phyloP scores from a whole-genome alignment of 2,888 invertebrate genomes.

The Trissonchulus sp. region DNA sequence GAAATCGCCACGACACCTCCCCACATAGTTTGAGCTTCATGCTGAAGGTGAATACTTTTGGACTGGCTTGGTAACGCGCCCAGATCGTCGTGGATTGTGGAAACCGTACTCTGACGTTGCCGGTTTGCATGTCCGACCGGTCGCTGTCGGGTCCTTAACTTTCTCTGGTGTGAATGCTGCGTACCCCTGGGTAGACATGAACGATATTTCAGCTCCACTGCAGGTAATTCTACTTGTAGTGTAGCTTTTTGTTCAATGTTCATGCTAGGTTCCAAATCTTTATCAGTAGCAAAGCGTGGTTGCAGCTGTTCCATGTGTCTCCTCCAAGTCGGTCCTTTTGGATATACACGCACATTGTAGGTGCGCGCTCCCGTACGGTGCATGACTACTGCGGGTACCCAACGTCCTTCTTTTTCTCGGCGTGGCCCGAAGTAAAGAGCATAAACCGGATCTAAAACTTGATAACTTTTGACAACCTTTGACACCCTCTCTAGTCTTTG shows the following conservation, averaged over 20 bases:
- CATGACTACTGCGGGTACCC: constrained; percentile 28
- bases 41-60: constrained; percentile 1
- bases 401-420: constrained; percentile 21
- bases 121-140: neutral
- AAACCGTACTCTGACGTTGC: neutral
- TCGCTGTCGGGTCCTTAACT: neutral
- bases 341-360: constrained; percentile 28
- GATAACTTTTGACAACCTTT: neutral
- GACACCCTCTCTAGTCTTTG: neutral
- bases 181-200: too few species aligned
- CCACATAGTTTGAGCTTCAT: constrained; percentile 6
- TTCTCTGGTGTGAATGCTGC: neutral
- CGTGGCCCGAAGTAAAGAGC: constrained; percentile 27
- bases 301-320: constrained; percentile 30
- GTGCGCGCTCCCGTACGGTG: constrained; percentile 22
- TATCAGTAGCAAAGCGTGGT: constrained; percentile 25
- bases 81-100: constrained; percentile 12
- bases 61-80: neutral
- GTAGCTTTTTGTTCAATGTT: neutral
- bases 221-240: too few species aligned
- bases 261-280: constrained; percentile 19
- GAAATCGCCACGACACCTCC: constrained; percentile 18
- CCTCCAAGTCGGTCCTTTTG: constrained; percentile 30
- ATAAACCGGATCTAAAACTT: neutral
- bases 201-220: too few species aligned